phyloP scores from a whole-genome alignment of 2,113 vertebrate genomes.

The Lanius ludovicianus region DNA sequence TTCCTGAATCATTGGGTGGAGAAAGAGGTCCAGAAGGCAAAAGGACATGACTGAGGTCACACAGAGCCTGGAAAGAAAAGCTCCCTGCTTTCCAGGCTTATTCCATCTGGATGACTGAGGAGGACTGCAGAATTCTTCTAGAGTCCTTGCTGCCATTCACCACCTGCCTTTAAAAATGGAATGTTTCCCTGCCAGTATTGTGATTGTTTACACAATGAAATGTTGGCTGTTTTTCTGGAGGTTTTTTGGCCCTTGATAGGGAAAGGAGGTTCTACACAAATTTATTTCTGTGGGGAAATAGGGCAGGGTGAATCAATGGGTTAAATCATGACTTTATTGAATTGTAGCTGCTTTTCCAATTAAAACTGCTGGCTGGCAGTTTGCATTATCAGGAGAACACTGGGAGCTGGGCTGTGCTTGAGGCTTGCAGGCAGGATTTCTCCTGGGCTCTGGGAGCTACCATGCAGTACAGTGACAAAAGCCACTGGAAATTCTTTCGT shows the following conservation, averaged over 20 bases:
- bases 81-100: background rate
- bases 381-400: background rate
- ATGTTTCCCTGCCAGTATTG: background rate
- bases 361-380: background rate
- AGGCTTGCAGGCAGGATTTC: background rate
- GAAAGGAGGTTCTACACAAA: background rate
- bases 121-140: background rate
- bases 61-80: background rate
- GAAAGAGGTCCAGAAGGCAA: background rate
- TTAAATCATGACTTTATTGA: background rate
- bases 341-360: background rate
- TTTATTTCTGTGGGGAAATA: background rate
- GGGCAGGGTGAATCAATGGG: background rate
- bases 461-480: rapidly evolving
- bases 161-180: background rate
- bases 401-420: background rate
- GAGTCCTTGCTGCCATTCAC: background rate
- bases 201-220: background rate
- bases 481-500: slow-evolving; percentile 38
- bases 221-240: background rate
- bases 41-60: background rate
- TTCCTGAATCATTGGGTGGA: background rate
- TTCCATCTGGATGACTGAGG: background rate
- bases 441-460: background rate
- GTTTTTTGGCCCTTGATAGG: background rate